Conservation (phyloP, 2,797 vertebrate species). For the Notolepis coatsorum region DNA sequence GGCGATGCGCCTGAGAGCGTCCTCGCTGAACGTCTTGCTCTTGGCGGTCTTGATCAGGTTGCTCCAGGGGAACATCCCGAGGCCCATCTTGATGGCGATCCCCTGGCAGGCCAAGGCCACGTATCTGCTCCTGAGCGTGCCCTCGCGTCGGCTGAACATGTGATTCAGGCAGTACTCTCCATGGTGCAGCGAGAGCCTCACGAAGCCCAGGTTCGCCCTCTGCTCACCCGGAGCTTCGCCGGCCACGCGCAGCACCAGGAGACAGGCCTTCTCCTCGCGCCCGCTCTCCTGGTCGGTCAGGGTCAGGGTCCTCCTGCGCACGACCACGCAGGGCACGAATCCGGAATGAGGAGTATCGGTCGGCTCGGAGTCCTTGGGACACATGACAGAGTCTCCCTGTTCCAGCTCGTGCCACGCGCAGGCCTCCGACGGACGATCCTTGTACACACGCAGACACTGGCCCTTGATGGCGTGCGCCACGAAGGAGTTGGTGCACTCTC, state of each 20-base stretch:
- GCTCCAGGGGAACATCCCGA: conserved; percentile 28
- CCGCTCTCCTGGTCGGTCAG: no score
- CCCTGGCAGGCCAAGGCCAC: not conserved
- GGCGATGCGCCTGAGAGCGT: not conserved
- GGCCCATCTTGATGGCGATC: conserved; percentile 14
- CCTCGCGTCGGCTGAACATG: conserved; percentile 11
- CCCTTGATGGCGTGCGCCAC: conserved; percentile 25
- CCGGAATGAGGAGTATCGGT: no score
- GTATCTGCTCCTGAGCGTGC: conserved; percentile 24
- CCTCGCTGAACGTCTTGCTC: conserved; percentile 8
- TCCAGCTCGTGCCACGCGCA: conserved; percentile 16
- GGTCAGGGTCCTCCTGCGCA: no score
- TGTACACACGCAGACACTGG: conserved; percentile 17
- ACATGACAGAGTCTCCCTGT: not conserved
- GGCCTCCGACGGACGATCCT: not conserved
- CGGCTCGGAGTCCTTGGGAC: not conserved
- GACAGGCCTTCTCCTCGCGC: no score
- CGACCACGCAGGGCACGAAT: no score
- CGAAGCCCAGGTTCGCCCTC: no score
- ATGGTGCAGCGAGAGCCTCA: conserved; percentile 6
- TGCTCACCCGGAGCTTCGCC: not conserved
- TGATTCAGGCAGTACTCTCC: conserved; percentile 35
- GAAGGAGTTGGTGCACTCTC: not conserved
- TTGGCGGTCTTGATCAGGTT: conserved; percentile 18
- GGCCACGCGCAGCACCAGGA: not conserved